Evolutionary conservation across 2,797 vertebrate species (phyloP), one percentile per base, ranked within the genome.

Genomic region (Sebastes taczanowskii): DNA sequence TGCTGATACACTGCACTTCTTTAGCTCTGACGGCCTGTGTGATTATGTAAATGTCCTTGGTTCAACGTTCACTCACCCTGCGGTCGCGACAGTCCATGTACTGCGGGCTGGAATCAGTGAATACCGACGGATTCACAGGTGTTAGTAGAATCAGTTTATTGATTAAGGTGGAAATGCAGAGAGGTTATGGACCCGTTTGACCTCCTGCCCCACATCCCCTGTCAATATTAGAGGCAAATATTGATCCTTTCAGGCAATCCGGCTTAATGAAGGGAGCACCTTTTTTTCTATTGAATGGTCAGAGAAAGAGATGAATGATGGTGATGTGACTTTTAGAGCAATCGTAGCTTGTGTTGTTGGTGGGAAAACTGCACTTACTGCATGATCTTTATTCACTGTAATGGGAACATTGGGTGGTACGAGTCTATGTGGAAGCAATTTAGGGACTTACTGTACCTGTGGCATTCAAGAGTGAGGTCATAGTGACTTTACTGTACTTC

Each of bases 1-100:
- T 71, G 71, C 75, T 85, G 83, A 85, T 76, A 71, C 59, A 29
- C 77, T 53, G 67, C 55, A 23, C 64, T 78, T 56, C 68, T 72
- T 71, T 66, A 61, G 71, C 69, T 71, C 81, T 80, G 84, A 84
- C 83, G 81, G 83, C 30, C 71, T 71, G 71, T 84, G 69, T 78
- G 78, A 81, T 88, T 86, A 87, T 91, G 85, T 76, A 87, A 89
- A 86, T 84, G 22, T 66, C 20, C 14, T 23, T 58, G 65, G 63
- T 72, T 82, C 59, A 35, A 61, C 18, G 16, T 42, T 69, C 69
- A 35, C 53, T 42, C 68, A 56, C 16, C 1, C 4, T 5, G 25
- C 4, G 2, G 23, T 52, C 34, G 11, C 20, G 11, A 35, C 64
- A 58, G 22, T 49, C 60, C 9, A 7, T 58, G 74, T 25, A 27